Base-by-base conservation (phyloP, 2,888 invertebrate genomes). In the Ophion slaviceki region DNA sequence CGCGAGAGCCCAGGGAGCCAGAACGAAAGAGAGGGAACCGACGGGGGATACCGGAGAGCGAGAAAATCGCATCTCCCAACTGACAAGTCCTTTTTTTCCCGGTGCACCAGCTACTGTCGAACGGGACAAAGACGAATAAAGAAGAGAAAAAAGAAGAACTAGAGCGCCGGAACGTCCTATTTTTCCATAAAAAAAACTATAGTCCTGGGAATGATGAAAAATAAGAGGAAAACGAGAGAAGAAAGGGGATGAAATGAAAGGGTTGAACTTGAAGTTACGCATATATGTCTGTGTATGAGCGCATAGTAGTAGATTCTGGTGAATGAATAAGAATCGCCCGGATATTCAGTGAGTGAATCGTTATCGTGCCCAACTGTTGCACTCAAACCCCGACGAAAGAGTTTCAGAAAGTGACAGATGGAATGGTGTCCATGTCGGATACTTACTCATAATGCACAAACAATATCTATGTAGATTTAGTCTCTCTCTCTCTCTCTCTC, bases 361-460 rank as follows among this genome's bases (percentile, higher is more conserved):
- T 85, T 82, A 80, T 77, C 84, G 86, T 88, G 85, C 87, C 88
- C 88, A 88, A 88, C 88, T 88, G 88, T 88, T 88, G 88, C 88
- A 88, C 77, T 82, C 80, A 72, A 47, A 28, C 61, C 74, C 28
- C 68, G 71, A 67, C 57, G 28, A 67, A 67, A 57, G 28, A 53
- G 72, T 0, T 47, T 1, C 4, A 74, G 53, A 61, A 68, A 20
- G 53, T 45, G 66, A 77, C 17, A 82, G 20, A 72, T 5, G 28
- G 47, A 71, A 64, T 4, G 28, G 8, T 45, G 17, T 2, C 36
- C 61, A 47, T 47, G 28, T 59, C 57, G 66, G 59, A 36, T 24
- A 72, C 59, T 72, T 57, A 40, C 59, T 77, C 64, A 77, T 20
- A 59, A 78, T 64, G 59, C 77, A 64, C 70, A 75, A 20, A 75